A percentile compares a stretch with the other conserved stretches of the same genome.
Conservation (phyloP, 2,113 vertebrate genomes). For the Trinectes maculatus region DNA sequence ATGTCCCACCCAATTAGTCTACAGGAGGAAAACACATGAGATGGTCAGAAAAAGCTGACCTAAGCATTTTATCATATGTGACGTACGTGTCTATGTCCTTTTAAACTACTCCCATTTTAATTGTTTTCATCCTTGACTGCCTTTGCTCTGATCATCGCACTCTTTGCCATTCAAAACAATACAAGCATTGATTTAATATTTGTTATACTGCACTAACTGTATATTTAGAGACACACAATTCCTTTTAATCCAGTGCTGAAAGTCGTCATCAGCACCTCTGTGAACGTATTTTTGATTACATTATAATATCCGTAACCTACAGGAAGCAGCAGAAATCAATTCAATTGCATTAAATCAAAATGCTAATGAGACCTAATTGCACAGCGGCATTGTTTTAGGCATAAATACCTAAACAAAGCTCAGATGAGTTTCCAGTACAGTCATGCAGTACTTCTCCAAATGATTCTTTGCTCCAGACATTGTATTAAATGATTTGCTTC, state of each 20-base stretch:
- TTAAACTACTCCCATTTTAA: no score
- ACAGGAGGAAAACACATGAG: no score
- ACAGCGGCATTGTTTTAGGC: slow-evolving; percentile 17
- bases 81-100: no score
- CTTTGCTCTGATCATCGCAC: no score
- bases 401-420: slow-evolving; percentile 15
- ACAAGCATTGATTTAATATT: no score
- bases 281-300: slow-evolving; percentile 44
- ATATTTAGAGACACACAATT: neutral
- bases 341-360: slow-evolving; percentile 53
- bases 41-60: no score
- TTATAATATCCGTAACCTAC: slow-evolving; percentile 47
- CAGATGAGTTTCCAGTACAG: neutral
- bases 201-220: neutral
- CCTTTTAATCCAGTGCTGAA: slow-evolving; percentile 12
- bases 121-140: no score
- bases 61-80: no score
- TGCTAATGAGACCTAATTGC: slow-evolving; percentile 49
- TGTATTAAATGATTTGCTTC: neutral
- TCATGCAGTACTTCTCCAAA: no score
- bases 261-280: slow-evolving; percentile 34
- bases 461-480: neutral
- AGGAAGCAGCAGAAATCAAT: slow-evolving; percentile 45
- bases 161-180: no score
- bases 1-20: no score